These are phyloP conservation scores for Eumeta japonica DNA, from an alignment of 1,140 invertebrate species.

Conservation along the genomic window DNA sequence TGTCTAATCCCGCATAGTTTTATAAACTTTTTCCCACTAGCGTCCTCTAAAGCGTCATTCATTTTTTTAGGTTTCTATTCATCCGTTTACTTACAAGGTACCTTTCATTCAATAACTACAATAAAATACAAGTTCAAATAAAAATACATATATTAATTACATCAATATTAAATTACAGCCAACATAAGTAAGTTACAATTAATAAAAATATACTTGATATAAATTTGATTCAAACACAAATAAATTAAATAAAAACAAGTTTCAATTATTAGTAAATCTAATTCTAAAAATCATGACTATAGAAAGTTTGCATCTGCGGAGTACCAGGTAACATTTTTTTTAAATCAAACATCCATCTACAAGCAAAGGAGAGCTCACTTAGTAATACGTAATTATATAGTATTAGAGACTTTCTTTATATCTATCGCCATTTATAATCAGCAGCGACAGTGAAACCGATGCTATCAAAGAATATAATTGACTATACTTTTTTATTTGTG, in stretches of 20 bases:
- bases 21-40: no score
- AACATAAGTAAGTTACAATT: constrained; percentile 55
- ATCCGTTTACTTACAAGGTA: no score
- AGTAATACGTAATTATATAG: constrained; percentile 41
- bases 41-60: no score
- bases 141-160: constrained; percentile 59
- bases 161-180: constrained; percentile 57
- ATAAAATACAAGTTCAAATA: constrained; percentile 35
- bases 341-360: constrained; percentile 50
- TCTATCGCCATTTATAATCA: no score
- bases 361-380: constrained; percentile 51
- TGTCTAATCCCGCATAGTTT: no score
- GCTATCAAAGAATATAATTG: no score
- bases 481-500: no score
- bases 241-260: constrained; percentile 54
- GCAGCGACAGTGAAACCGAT: no score
- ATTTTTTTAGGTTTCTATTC: no score
- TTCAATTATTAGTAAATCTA: constrained; percentile 52
- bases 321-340: constrained; percentile 50
- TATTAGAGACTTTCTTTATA: constrained; percentile 53
- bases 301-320: constrained; percentile 41
- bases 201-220: constrained; percentile 57
- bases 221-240: constrained; percentile 52
- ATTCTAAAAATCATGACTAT: constrained; percentile 53
- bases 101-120: no score